phyloP scores from a whole-genome alignment of 2,888 invertebrate species.

The Idaea aversata region DNA sequence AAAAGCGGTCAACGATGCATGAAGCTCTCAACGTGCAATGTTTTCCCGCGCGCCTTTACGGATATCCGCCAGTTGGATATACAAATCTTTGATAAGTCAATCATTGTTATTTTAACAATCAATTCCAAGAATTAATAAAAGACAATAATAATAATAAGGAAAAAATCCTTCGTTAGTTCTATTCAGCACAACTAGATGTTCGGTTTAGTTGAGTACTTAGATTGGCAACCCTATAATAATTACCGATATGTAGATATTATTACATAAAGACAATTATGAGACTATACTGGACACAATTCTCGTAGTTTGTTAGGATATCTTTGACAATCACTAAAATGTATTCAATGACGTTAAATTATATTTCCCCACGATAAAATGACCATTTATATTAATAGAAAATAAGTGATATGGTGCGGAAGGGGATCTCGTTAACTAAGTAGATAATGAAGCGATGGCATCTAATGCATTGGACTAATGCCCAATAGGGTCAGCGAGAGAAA shows the following conservation, averaged over 20 bases:
- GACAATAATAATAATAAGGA: too few relatives aligned
- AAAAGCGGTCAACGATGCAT: slow-evolving; percentile 23
- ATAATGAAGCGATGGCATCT: slow-evolving; percentile 16
- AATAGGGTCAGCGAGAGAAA: slow-evolving; percentile 42
- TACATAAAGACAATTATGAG: not conserved
- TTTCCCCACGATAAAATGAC: not conserved
- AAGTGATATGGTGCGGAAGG: slow-evolving; percentile 30
- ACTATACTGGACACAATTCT: not conserved
- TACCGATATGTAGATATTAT: too few relatives aligned
- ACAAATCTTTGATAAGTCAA: not conserved
- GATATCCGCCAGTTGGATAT: not conserved
- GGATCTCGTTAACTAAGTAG: slow-evolving; percentile 28
- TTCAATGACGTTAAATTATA: slow-evolving; percentile 11
- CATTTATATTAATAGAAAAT: slow-evolving; percentile 6
- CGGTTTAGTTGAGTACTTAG: too few relatives aligned
- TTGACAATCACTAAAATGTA: slow-evolving; percentile 6
- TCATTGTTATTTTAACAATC: not conserved
- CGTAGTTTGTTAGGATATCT: not conserved
- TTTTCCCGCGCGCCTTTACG: not conserved
- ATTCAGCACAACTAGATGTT: too few relatives aligned
- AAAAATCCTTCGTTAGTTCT: too few relatives aligned
- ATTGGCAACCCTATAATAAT: too few relatives aligned
- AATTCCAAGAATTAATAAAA: too few relatives aligned
- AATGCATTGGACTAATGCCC: slow-evolving; percentile 25
- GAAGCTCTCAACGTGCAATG: slow-evolving; percentile 12